Evolutionary conservation across 1,140 invertebrate genomes (phyloP).

Genomic region (Pachyrhynchus sulphureomaculatus): DNA sequence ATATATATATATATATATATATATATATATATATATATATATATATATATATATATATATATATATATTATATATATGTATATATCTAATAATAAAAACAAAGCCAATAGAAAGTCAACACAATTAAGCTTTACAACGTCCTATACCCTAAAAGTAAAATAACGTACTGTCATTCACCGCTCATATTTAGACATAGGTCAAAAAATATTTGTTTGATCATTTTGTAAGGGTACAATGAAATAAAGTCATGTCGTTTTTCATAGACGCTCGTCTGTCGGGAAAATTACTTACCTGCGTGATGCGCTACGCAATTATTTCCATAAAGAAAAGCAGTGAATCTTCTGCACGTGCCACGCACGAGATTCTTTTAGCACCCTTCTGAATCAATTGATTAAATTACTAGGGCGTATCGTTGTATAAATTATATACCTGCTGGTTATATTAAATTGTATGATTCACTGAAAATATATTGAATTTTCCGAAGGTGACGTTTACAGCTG

Average conservation of each 20-base stretch:
- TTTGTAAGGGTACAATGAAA: conserved; percentile 18
- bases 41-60: too few species aligned
- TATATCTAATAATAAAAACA: too few species aligned
- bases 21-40: too few species aligned
- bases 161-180: conserved; percentile 20
- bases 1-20: too few species aligned
- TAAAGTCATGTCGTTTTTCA: conserved; percentile 28
- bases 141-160: conserved; percentile 16
- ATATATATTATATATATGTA: too few species aligned
- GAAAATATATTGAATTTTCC: conserved; percentile 3
- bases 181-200: conserved; percentile 17
- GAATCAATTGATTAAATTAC: conserved; percentile 33
- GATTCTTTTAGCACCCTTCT: conserved; percentile 28
- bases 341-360: conserved; percentile 26
- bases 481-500: too few species aligned
- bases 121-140: neutral
- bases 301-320: conserved; percentile 29
- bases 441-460: conserved; percentile 30
- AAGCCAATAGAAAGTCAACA: neutral
- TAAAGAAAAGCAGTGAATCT: conserved; percentile 24
- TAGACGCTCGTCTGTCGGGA: conserved; percentile 1
- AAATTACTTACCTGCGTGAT: conserved; percentile 30
- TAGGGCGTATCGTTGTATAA: conserved; percentile 30
- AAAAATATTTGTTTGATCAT: conserved; percentile 28
- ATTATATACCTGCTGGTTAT: conserved; percentile 30